Conservation (phyloP, 2,888 invertebrate genomes). For the Ophion ellenae region DNA sequence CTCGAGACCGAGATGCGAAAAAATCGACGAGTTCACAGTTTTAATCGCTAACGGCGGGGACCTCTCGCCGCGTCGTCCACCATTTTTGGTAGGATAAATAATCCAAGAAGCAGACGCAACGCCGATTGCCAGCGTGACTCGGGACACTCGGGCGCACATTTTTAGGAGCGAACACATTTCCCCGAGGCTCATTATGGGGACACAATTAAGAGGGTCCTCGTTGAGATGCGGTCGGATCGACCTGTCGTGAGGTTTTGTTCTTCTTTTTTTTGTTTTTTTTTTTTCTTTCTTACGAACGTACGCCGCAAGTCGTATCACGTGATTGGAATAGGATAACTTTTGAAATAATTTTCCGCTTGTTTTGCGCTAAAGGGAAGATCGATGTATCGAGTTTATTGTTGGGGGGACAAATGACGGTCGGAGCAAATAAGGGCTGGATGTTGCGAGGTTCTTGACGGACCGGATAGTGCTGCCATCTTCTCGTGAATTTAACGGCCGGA, state of each 20-base stretch:
- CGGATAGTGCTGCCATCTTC: neutral
- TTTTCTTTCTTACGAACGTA: neutral
- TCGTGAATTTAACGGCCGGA: too few relatives aligned
- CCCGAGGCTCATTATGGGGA: constrained; percentile 40
- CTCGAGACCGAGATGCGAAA: constrained; percentile 24
- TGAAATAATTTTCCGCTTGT: neutral
- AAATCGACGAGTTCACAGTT: constrained; percentile 42
- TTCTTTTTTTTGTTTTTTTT: neutral
- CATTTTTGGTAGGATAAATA: constrained; percentile 36
- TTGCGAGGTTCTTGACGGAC: neutral
- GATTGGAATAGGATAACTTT: constrained; percentile 20
- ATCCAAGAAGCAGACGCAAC: constrained; percentile 8
- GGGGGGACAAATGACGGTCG: neutral
- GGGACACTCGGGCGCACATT: neutral
- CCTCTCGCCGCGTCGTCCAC: constrained; percentile 29
- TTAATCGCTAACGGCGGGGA: neutral
- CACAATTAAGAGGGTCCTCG: constrained; percentile 38
- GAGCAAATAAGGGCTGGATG: neutral
- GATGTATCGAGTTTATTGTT: constrained; percentile 18
- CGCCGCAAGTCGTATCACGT: constrained; percentile 10
- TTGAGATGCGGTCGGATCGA: constrained; percentile 22
- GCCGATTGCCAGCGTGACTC: neutral
- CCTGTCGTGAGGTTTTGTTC: neutral
- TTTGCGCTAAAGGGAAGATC: neutral
- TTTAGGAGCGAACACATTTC: constrained; percentile 25